phyloP scores from a whole-genome alignment of 1,140 invertebrate species.

The Drosophila santomea region DNA sequence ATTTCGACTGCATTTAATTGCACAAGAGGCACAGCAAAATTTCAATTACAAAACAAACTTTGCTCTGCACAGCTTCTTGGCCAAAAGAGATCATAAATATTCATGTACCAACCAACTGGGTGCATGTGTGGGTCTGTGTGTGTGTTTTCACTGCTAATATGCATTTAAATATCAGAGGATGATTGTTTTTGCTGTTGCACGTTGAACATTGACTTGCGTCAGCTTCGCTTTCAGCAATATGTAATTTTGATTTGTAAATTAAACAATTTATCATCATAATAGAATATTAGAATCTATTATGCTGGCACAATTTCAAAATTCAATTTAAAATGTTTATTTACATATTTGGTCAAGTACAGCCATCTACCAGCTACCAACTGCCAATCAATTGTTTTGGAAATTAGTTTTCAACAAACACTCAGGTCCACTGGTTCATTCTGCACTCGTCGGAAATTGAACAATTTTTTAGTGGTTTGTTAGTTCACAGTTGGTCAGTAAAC shows the following conservation, averaged over 20 bases:
- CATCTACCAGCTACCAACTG: neutral
- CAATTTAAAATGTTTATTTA: conserved; percentile 75
- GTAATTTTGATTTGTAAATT: conserved; percentile 79
- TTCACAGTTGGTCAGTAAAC: conserved; percentile 25
- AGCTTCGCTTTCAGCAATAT: conserved; percentile 43
- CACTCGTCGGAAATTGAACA: conserved; percentile 19
- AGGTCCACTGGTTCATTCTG: conserved; percentile 9
- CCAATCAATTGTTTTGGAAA: conserved; percentile 49
- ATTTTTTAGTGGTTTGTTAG: conserved; percentile 28
- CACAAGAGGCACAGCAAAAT: conserved; percentile 16
- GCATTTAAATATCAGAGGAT: conserved; percentile 57
- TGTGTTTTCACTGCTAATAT: conserved; percentile 19
- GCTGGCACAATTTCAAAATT: conserved; percentile 73
- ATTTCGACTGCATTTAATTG: conserved; percentile 30
- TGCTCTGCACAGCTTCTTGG: conserved; percentile 19
- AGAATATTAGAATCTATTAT: conserved; percentile 65
- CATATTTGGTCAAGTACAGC: conserved; percentile 37
- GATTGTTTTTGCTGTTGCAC: conserved; percentile 53
- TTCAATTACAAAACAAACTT: conserved; percentile 50
- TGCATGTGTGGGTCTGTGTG: neutral
- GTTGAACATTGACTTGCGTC: conserved; percentile 29
- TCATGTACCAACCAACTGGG: conserved; percentile 15
- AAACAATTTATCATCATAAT: conserved; percentile 78
- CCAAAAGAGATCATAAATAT: conserved; percentile 46
- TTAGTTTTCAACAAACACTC: conserved; percentile 35